phyloP scores from a whole-genome alignment of 2,888 invertebrate species.

The Xylophagus ater region DNA sequence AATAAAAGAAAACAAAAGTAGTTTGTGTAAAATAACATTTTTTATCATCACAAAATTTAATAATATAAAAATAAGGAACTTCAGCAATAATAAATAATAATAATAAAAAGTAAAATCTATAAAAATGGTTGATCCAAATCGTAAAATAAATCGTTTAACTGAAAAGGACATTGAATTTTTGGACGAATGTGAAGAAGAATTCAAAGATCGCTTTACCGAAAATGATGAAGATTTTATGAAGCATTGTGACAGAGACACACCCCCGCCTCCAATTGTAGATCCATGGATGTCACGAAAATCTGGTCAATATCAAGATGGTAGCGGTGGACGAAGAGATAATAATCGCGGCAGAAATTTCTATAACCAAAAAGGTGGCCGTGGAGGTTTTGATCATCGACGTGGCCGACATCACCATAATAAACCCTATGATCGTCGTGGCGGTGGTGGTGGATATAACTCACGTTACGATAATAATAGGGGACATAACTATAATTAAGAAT shows the following conservation, averaged over 20 bases:
- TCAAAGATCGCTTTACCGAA: conserved; percentile 50
- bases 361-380: conserved; percentile 3
- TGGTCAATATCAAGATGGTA: conserved; percentile 3
- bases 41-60: no score
- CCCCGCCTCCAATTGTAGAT: conserved; percentile 49
- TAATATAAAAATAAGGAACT: no score
- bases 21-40: not conserved
- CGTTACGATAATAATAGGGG: no score
- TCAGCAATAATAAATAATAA: no score
- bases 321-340: conserved; percentile 1
- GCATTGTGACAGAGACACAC: conserved; percentile 35
- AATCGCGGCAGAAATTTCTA: not conserved
- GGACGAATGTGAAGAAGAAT: conserved; percentile 50
- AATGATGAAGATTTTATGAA: conserved; percentile 50
- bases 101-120: conserved; percentile 7
- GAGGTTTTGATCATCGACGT: not conserved
- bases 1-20: not conserved
- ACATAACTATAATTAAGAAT: no score
- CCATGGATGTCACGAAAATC: conserved; percentile 38
- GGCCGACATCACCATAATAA: conserved; percentile 1
- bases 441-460: no score
- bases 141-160: conserved; percentile 42
- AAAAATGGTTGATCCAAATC: conserved; percentile 38
- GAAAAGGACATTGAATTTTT: conserved; percentile 49
- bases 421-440: not conserved